Evolutionary conservation across 1,140 invertebrate species (phyloP), one percentile per base, ranked within the genome.

Genomic region (Maniola jurtina): DNA sequence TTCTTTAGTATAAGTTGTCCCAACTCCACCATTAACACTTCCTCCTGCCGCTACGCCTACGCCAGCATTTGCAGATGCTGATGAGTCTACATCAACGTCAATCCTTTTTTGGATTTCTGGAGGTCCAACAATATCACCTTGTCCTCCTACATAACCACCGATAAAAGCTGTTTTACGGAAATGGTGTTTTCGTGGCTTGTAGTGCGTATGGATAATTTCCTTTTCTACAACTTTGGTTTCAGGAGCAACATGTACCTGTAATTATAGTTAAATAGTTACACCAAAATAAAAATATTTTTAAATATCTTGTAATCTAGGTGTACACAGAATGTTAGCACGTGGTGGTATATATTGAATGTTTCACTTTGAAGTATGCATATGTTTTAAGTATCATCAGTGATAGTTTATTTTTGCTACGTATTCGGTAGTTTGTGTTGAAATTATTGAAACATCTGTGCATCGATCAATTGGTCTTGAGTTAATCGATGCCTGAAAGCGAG

Each of bases 81-180:
- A 62, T n/a, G 64, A 61, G 62, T 84, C 76, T 13, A 73, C 77
- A 42, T 60, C 79, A 14, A 84, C 72, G 67, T 90, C 86, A 35
- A 87, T 68, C 70, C 84, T 78, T 64, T 81, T 89, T 64, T 87
- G 66, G 38, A 88, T 67, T 64, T 59, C 58, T 59, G 80, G 63
- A n/a, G 71, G 70, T 13, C 67, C 62, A 14, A 54, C 67, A 14
- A 72, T 61, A 38, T 75, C 74, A 25, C 66, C 71, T 38, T 66
- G 59, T 14, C 68, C 77, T 10, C 78, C 83, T 45, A 84, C 66
- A 47, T 79, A 88, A 42, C 86, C 84, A 13, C 83, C 81, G 40
- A 88, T 33, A 52, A 72, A 85, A 0, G 81, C 78, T 1, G 76
- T 81, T 68, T 88, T 88, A 42, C 65, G 79, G 15, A 81, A 70